phyloP scores from a whole-genome alignment of 2,113 vertebrate species.

The Thymallus thymallus region DNA sequence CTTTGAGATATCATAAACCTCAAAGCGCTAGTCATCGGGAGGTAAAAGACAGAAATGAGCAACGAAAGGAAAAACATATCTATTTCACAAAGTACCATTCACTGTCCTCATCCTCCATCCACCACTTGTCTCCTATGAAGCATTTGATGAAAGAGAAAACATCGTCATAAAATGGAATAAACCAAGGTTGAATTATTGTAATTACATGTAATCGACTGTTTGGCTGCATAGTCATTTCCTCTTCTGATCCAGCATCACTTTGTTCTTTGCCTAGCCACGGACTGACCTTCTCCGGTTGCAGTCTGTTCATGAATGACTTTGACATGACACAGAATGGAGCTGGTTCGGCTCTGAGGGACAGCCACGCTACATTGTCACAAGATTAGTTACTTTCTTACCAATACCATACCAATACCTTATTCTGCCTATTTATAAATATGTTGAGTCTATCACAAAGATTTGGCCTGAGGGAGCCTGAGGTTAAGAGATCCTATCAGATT shows the following conservation, averaged over 20 bases:
- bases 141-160: slow-evolving; percentile 61
- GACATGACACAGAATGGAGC: slow-evolving; percentile 62
- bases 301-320: slow-evolving; percentile 54
- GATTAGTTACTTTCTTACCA: slow-evolving; percentile 55
- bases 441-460: slow-evolving; percentile 20
- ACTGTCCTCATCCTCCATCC: slow-evolving; percentile 19
- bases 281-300: slow-evolving; percentile 72
- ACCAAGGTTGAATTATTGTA: slow-evolving; percentile 73
- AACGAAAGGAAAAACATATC: slow-evolving; percentile 53
- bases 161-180: slow-evolving; percentile 74
- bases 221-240: slow-evolving; percentile 74
- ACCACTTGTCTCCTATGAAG: slow-evolving; percentile 8
- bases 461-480: slow-evolving; percentile 44
- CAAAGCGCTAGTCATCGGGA: slow-evolving; percentile 54
- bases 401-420: slow-evolving; percentile 52
- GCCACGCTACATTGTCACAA: slow-evolving; percentile 56
- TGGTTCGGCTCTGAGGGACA: slow-evolving; percentile 3
- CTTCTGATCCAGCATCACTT: slow-evolving; percentile 64
- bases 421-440: slow-evolving; percentile 59
- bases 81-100: slow-evolving; percentile 59
- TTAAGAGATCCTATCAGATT: too few relatives aligned
- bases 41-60: slow-evolving; percentile 61
- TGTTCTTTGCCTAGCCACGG: slow-evolving; percentile 66
- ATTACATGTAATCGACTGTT: slow-evolving; percentile 74
- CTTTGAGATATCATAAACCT: slow-evolving; percentile 55